Base-by-base conservation (phyloP, 2,113 vertebrate species). In the Chlorodrepanis virens region DNA sequence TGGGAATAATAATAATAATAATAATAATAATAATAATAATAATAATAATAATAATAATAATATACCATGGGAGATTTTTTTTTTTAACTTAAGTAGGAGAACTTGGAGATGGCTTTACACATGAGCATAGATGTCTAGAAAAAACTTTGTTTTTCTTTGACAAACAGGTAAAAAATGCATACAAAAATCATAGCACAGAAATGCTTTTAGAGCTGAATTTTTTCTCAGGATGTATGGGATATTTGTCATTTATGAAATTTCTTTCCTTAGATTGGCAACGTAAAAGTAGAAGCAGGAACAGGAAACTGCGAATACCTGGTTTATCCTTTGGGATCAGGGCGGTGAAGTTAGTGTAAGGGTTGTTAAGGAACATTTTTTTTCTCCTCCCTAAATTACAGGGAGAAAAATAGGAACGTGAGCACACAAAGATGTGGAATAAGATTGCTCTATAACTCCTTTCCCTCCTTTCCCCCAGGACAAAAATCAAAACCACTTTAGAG, bases 401-500 rank as follows among this genome's bases (percentile, higher is more conserved):
- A 12, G 74, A 57, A 39, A 40, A 23, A 17, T 39, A 31, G 35
- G 53, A 80, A 79, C 21, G 44, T 23, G 39, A 85, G 13, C 25
- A 65, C 27, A 75, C 18, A 83, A 83, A 89, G 91, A 94, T 22
- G 37, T 24, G 22, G 79, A 89, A 61, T 71, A 71, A 70, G 21
- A 81, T 63, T 44, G 17, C 12, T 5, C 17, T 79, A 2, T 60
- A 91, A 79, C 52, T 85, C 42, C 22, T 54, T 87, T 81, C 57
- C 35, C 75, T 86, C 52, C 71, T 94, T 97, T 95, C 95, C 97
- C 96, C 57, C 61, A 94, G 97, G 89, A 94, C 49, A 87, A 76
- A 90, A 98, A 52, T 70, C 40, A 95, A 92, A 95, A 95, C n/a
- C 63, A 91, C 91, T 91, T 93, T 90, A 97, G 96, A 96, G 50